Evolutionary conservation across 1,140 invertebrate species (phyloP), one percentile per base, ranked within the genome.

Genomic region (Ladona fulva): DNA sequence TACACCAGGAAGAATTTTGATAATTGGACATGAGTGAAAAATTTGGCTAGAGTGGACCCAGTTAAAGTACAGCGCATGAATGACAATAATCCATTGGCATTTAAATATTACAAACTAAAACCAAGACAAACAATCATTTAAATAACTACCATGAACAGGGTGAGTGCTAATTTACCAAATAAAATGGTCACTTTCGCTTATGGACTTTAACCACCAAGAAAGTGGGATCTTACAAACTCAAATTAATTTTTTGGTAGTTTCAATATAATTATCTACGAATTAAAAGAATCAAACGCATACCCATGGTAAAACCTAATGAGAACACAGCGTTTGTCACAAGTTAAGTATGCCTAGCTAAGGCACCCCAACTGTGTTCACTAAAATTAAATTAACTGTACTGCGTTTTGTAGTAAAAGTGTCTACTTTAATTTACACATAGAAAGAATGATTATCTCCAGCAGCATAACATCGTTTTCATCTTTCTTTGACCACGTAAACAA

Each of bases 21-120:
- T 16, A 66, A 66, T 6, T 66, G 14, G 52, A 66, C 52, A 66
- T 1, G n/a, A 66, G 52, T 66, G 14, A 22, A 66, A 66, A 6
- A 66, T 52, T 66, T 66, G 14, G 16, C 52, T 66, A 66, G 16
- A 66, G 52, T 66, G 52, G 52, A 66, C 52, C 52, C 52, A 66
- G n/a, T 66, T 16, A 66, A 66, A 66, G 1, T 66, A 66, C 52
- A 66, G 29, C 29, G 29, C n/a, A 66, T 66, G 3, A 6, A 66
- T 66, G 52, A 66, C 52, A 66, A 66, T 66, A 66, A 1, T 66
- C n/a, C 52, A 66, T 1, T 66, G 3, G 52, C 52, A 66, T 66
- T 66, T 66, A 66, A 66, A 66, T 66, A 66, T 66, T 66, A 66
- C 52, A 66, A 66, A 66, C 52, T 66, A 66, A 66, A 66, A 66